Evolutionary conservation across 2,113 vertebrate genomes (phyloP).

Genomic region (Antigone vipio): DNA sequence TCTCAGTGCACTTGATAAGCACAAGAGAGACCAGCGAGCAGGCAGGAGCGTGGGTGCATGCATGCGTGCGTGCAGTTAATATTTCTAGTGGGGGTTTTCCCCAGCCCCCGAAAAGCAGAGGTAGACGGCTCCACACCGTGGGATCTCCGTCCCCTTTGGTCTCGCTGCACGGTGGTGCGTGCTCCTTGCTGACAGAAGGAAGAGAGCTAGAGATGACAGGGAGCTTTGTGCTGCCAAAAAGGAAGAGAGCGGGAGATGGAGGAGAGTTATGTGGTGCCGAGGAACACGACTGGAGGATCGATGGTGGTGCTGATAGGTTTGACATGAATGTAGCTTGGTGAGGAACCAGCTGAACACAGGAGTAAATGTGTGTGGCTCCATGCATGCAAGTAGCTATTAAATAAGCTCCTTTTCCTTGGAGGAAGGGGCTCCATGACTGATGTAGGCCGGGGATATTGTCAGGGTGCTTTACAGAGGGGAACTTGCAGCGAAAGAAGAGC

Average conservation of each 20-base stretch:
- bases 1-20: neutral
- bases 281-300: neutral
- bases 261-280: neutral
- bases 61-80: accelerated
- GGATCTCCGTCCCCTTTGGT: neutral
- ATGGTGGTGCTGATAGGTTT: neutral
- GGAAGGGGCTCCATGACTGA: neutral
- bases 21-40: neutral
- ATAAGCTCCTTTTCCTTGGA: neutral
- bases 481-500: neutral
- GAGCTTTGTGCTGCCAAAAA: neutral
- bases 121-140: accelerated
- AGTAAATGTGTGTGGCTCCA: neutral
- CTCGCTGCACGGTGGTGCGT: neutral
- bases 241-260: neutral
- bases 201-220: neutral
- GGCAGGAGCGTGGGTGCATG: accelerated
- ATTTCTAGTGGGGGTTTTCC: neutral
- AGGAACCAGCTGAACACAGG: neutral
- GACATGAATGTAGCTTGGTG: neutral
- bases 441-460: neutral
- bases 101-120: neutral
- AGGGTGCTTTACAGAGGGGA: neutral
- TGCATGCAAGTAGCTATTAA: accelerated
- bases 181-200: neutral